Base-by-base conservation (phyloP, 2,113 vertebrate species). In the Falco punctatus region DNA sequence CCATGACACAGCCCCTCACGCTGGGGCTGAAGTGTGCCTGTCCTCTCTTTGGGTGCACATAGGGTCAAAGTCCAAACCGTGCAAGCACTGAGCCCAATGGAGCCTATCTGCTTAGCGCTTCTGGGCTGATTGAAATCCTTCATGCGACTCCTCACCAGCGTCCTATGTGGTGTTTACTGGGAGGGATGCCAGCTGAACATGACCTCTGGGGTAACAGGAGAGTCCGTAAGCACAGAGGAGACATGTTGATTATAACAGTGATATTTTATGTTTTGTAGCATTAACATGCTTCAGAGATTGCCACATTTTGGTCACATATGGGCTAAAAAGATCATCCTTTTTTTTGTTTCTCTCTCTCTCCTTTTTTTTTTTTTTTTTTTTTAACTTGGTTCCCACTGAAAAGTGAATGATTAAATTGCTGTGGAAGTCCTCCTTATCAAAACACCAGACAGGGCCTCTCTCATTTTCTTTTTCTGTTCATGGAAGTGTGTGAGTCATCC, bases 21-120 rank as follows among this genome's bases (percentile, higher is more conserved):
- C 62, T 22, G 40, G 9, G 24, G 9, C 9, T 61, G 13, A 69
- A 65, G 19, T 2, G 6, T 42, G 27, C 4, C 18, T 1, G 0
- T 46, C 8, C 3, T 49, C 30, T 65, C 27, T 70, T 48, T 46
- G 54, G 10, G 32, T 38, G 20, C 12, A 16, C 32, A 0, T 4
- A 24, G 28, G 9, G 22, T 48, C 46, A 24, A 40, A 77, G 17
- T 58, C 55, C 2, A 1, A 77, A 21, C 4, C 6, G 28, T 38
- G 28, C 26, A 40, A 72, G 28, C 44, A 20, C n/a, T 13, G 42
- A 22, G 11, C 22, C 15, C 15, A 8, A 46, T 22, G 17, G 19
- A 72, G 11, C 19, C 44, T 33, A 2, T 55, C 21, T 58, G 46
- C 42, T 78, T 30, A 24, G 16, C 10, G 9, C 7, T 84, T 33